Evolutionary conservation across 2,888 invertebrate genomes (phyloP).

Genomic region (Rhodophaea formosa): DNA sequence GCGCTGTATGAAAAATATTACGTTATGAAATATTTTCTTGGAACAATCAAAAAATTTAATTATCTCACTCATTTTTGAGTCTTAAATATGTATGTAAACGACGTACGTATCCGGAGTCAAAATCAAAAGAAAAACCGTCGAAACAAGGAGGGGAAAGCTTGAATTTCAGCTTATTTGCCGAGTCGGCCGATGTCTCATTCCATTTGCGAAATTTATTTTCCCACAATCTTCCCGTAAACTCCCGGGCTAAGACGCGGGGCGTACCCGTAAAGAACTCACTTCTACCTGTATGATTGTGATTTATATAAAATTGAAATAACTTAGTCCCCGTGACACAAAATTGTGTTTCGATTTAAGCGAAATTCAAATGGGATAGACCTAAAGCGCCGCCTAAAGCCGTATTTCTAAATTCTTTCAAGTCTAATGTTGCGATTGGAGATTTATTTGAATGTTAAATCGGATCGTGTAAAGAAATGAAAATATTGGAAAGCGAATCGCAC

Average conservation of each 20-base stretch:
- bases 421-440: constrained; percentile 8
- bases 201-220: constrained; percentile 57
- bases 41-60: constrained; percentile 24
- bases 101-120: constrained; percentile 21
- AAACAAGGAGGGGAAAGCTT: constrained; percentile 33
- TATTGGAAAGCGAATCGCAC: background rate
- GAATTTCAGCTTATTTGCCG: constrained; percentile 41
- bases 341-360: constrained; percentile 29
- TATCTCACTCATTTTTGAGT: constrained; percentile 25
- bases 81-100: constrained; percentile 28
- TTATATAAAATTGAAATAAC: constrained; percentile 39
- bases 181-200: constrained; percentile 44
- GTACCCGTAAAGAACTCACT: constrained; percentile 45
- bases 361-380: constrained; percentile 23
- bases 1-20: constrained; percentile 2
- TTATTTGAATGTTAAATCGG: constrained; percentile 9
- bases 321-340: constrained; percentile 16
- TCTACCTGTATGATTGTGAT: constrained; percentile 45
- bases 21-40: background rate
- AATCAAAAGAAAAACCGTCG: constrained; percentile 37
- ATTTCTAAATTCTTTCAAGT: constrained; percentile 5
- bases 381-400: background rate
- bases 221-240: constrained; percentile 52
- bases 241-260: constrained; percentile 41
- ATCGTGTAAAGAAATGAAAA: constrained; percentile 6